Evolutionary conservation across 2,797 vertebrate genomes (phyloP).

Genomic region (Sphaeramia orbicularis): DNA sequence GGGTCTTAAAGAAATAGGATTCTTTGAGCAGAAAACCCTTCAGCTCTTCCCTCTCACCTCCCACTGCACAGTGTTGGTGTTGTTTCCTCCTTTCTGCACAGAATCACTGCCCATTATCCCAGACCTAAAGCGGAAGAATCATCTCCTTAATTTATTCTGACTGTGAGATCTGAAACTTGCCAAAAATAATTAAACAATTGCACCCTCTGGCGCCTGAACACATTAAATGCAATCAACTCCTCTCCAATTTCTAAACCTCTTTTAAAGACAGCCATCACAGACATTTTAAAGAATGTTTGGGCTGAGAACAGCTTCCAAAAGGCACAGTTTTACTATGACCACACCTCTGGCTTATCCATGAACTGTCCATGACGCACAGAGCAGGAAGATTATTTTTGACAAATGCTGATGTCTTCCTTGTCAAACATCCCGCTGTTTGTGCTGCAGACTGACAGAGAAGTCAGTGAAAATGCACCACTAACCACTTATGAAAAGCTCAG

Average conservation of each 20-base stretch:
- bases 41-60: too few relatives aligned
- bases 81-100: too few relatives aligned
- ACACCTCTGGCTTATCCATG: too few relatives aligned
- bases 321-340: too few relatives aligned
- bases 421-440: slow-evolving; percentile 49
- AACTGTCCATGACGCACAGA: too few relatives aligned
- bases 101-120: not conserved
- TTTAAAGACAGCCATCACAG: too few relatives aligned
- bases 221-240: not conserved
- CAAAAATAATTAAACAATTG: not conserved
- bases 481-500: slow-evolving; percentile 7
- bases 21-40: too few relatives aligned
- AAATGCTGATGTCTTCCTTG: not conserved
- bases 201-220: slow-evolving; percentile 34
- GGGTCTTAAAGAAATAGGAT: slow-evolving; percentile 80
- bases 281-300: too few relatives aligned
- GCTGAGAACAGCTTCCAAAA: too few relatives aligned
- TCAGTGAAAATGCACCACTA: slow-evolving; percentile 31
- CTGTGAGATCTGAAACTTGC: slow-evolving; percentile 5
- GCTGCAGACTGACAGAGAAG: slow-evolving; percentile 15
- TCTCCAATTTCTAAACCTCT: too few relatives aligned
- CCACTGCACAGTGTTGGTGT: too few relatives aligned
- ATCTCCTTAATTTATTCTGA: not conserved
- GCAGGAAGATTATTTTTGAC: too few relatives aligned
- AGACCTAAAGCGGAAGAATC: rapidly evolving